phyloP scores from a whole-genome alignment of 2,113 vertebrate species.

The Erinaceus europaeus region DNA sequence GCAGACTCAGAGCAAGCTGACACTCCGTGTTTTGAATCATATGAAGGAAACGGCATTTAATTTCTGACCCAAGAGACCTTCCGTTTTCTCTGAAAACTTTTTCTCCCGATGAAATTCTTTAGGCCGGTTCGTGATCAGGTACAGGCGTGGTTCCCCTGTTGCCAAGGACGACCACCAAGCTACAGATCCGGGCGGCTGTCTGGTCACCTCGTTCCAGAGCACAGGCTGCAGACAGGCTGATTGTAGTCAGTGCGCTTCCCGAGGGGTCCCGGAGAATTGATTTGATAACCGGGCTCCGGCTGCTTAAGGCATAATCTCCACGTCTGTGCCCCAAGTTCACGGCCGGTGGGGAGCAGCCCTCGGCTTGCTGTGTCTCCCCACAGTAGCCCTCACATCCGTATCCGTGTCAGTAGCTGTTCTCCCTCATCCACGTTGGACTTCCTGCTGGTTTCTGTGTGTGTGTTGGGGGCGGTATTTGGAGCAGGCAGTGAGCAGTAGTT shows the following conservation, averaged over 20 bases:
- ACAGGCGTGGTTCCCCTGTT: slow-evolving; percentile 67
- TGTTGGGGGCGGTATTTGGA: background rate
- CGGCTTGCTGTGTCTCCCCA: background rate
- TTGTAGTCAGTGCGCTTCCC: slow-evolving; percentile 42
- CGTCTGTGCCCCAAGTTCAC: background rate
- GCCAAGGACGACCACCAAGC: slow-evolving; percentile 49
- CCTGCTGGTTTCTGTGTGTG: background rate
- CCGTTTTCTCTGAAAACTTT: slow-evolving; percentile 61
- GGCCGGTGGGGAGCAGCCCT: background rate
- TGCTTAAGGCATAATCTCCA: background rate
- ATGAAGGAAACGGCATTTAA: slow-evolving; percentile 67
- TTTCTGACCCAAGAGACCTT: slow-evolving; percentile 67
- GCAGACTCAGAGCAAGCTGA: slow-evolving; percentile 32
- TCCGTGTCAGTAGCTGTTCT: background rate
- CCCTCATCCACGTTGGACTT: background rate
- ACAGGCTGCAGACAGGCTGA: background rate
- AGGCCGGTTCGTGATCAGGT: slow-evolving; percentile 62
- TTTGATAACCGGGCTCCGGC: slow-evolving; percentile 3
- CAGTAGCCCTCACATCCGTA: background rate
- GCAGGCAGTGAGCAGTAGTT: background rate
- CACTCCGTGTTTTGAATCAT: slow-evolving; percentile 66
- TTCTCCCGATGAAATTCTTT: slow-evolving; percentile 63
- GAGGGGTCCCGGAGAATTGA: slow-evolving; percentile 19
- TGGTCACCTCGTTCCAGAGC: slow-evolving; percentile 43
- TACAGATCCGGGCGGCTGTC: slow-evolving; percentile 52